Conservation (phyloP, 53 echinoderm and acorn worm species). For the Paracentrotus lividus region DNA sequence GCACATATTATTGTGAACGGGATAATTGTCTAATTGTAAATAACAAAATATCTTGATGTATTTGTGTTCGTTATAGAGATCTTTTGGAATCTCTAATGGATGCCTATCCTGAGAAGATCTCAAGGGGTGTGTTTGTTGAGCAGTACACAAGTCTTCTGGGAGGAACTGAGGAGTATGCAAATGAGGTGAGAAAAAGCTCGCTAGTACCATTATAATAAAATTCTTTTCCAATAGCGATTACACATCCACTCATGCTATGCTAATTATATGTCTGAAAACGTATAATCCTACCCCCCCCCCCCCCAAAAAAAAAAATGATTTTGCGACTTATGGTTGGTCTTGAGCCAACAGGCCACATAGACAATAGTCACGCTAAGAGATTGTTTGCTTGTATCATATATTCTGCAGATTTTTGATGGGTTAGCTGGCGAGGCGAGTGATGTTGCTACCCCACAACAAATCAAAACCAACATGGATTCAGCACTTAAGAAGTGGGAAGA, state of each 20-base stretch:
- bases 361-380: not conserved
- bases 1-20: no score
- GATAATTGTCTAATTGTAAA: no score
- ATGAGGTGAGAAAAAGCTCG: slow-evolving; percentile 57
- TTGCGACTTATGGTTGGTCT: not conserved
- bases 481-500: slow-evolving; percentile 70
- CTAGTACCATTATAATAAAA: not conserved
- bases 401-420: slow-evolving; percentile 69
- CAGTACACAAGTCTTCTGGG: slow-evolving; percentile 15
- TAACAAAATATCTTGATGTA: no score
- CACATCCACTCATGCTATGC: no score
- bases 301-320: not conserved
- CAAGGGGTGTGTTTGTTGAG: slow-evolving; percentile 31
- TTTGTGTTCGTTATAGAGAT: no score
- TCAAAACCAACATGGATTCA: slow-evolving; percentile 64
- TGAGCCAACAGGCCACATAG: not conserved
- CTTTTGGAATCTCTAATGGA: not conserved
- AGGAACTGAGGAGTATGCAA: slow-evolving; percentile 66
- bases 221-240: no score
- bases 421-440: slow-evolving; percentile 12
- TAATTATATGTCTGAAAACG: no score
- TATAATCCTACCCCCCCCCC: not conserved
- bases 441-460: slow-evolving; percentile 25
- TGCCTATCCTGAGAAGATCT: not conserved
- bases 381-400: no score